Evolutionary conservation across 2,113 vertebrate genomes (phyloP).

Genomic region (Hippolais icterina): DNA sequence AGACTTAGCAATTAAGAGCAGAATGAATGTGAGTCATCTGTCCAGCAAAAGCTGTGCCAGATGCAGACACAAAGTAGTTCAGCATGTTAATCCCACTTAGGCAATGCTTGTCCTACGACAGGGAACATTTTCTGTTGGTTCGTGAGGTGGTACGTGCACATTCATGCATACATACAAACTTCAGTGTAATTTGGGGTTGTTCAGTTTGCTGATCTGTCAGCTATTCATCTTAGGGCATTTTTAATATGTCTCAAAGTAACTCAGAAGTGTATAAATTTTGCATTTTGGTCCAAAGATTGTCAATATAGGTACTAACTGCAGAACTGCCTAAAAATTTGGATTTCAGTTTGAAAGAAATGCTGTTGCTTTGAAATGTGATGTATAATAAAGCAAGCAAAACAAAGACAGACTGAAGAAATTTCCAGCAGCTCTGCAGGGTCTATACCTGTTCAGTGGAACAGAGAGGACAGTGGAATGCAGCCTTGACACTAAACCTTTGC

Average conservation of each 20-base stretch:
- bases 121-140: background rate
- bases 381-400: background rate
- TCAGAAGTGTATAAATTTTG: background rate
- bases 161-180: background rate
- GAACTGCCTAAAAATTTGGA: background rate
- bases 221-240: background rate
- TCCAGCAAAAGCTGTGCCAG: slow-evolving; percentile 38
- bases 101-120: background rate
- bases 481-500: background rate
- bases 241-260: background rate
- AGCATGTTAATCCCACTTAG: background rate
- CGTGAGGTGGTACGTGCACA: background rate
- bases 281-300: background rate
- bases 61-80: background rate
- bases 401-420: background rate
- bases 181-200: background rate
- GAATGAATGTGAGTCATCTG: slow-evolving; percentile 37
- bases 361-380: background rate
- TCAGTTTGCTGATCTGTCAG: background rate
- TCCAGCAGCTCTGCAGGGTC: background rate
- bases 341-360: background rate
- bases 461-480: background rate
- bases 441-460: background rate
- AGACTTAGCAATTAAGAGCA: background rate
- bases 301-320: background rate